phyloP scores from a whole-genome alignment of 1,140 invertebrate species.

The Drosophila erecta region DNA sequence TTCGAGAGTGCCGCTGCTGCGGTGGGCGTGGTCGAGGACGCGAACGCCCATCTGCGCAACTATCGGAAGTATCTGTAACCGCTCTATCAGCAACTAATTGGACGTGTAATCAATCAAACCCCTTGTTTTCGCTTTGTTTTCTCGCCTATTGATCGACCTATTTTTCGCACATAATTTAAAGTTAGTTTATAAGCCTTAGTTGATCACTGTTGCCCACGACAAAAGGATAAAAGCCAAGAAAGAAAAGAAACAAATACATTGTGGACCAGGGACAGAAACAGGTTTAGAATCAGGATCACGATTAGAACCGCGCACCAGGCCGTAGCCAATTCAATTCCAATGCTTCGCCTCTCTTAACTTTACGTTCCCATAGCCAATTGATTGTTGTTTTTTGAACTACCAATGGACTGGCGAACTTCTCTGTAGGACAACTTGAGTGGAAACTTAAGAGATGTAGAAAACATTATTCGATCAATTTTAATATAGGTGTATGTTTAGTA shows the following conservation, averaged over 20 bases:
- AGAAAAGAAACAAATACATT: constrained; percentile 13
- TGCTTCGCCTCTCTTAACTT: constrained; percentile 29
- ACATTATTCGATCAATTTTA: background rate
- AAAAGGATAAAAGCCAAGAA: constrained; percentile 6
- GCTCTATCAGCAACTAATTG: constrained; percentile 19
- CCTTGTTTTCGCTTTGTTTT: constrained; percentile 38
- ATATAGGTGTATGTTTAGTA: background rate
- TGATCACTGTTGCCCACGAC: constrained; percentile 48
- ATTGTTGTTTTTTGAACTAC: constrained; percentile 48
- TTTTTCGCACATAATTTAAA: constrained; percentile 59
- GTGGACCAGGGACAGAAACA: constrained; percentile 28
- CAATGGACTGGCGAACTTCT: background rate
- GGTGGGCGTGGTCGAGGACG: constrained; percentile 72
- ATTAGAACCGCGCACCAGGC: constrained; percentile 20
- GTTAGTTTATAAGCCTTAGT: constrained; percentile 62
- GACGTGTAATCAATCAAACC: constrained; percentile 6
- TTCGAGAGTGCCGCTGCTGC: constrained; percentile 82
- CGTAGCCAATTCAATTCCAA: constrained; percentile 15
- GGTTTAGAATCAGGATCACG: constrained; percentile 20
- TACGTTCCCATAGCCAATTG: constrained; percentile 59
- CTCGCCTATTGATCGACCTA: constrained; percentile 22
- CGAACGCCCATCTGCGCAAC: constrained; percentile 77
- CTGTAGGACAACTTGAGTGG: background rate
- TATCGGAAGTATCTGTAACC: constrained; percentile 84
- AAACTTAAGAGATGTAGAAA: background rate